These are phyloP conservation scores for Macrostomum lignano DNA, from an alignment of 1,140 invertebrate species.

Conservation along the genomic window DNA sequence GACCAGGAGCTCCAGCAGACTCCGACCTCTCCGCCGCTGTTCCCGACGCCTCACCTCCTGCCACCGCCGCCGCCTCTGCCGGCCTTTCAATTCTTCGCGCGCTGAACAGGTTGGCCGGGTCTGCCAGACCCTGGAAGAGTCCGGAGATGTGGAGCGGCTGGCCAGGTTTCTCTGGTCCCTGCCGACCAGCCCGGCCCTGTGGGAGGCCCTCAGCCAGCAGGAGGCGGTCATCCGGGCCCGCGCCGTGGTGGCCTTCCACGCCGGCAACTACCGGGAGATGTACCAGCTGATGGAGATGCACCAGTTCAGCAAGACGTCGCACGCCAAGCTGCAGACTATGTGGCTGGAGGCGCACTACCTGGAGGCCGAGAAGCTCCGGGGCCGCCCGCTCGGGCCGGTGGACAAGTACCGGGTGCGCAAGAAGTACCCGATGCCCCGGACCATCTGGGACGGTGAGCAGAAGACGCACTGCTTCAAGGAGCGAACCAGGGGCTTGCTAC, in stretches of 20 bases:
- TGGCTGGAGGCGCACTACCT: slow-evolving; percentile 97
- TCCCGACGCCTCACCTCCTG: no score
- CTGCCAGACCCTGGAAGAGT: slow-evolving; percentile 91
- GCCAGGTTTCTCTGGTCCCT: slow-evolving; percentile 84
- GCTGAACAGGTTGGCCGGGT: slow-evolving; percentile 78
- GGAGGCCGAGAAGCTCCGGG: slow-evolving; percentile 77
- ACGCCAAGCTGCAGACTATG: slow-evolving; percentile 66
- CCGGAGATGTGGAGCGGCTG: slow-evolving; percentile 74
- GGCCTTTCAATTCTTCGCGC: no score
- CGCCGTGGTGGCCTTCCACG: slow-evolving; percentile 70
- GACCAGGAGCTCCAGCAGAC: no score
- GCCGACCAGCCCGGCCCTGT: slow-evolving; percentile 28
- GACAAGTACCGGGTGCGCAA: slow-evolving; percentile 92
- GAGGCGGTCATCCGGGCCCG: slow-evolving; percentile 34
- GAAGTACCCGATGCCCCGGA: slow-evolving; percentile 88
- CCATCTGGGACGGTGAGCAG: slow-evolving; percentile 99
- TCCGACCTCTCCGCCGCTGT: no score
- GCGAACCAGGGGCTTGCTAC: slow-evolving; percentile 58
- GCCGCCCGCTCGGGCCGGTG: slow-evolving; percentile 75
- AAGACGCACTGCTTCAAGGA: slow-evolving; percentile 99
- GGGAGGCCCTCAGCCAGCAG: slow-evolving; percentile 6
- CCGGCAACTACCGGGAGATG: slow-evolving; percentile 50
- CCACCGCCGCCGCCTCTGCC: no score
- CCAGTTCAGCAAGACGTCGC: slow-evolving; percentile 79
- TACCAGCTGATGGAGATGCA: slow-evolving; percentile 41